Conservation (phyloP, 2,113 vertebrate genomes). For the Corythornis cristatus region DNA sequence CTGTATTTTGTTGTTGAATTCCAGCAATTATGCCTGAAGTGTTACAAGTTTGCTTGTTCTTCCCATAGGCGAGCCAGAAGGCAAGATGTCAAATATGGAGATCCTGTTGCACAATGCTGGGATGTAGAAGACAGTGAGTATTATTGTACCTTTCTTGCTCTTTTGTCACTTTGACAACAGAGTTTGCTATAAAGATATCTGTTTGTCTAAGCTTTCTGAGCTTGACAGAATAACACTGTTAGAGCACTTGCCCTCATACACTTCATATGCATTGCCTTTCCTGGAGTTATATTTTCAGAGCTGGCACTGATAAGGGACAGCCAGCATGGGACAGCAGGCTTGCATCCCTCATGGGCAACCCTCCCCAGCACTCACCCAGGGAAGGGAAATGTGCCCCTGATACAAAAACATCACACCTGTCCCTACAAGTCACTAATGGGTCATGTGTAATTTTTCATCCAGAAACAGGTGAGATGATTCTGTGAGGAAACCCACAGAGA, state of each 20-base stretch:
- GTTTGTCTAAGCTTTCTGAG: background rate
- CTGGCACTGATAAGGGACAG: background rate
- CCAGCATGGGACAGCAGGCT: background rate
- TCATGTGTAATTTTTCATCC: background rate
- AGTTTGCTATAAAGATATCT: background rate
- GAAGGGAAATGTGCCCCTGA: background rate
- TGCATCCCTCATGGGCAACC: accelerated
- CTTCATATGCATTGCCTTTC: background rate
- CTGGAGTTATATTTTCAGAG: background rate
- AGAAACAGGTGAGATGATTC: background rate
- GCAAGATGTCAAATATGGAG: slow-evolving; percentile 96
- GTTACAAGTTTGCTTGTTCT: slow-evolving; percentile 48
- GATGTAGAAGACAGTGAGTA: slow-evolving; percentile 92
- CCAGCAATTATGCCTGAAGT: slow-evolving; percentile 18
- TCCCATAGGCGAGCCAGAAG: slow-evolving; percentile 88
- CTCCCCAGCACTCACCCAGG: background rate
- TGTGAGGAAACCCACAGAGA: accelerated
- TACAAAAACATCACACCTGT: accelerated
- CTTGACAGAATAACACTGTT: background rate
- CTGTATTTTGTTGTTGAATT: slow-evolving; percentile 35
- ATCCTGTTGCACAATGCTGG: slow-evolving; percentile 95
- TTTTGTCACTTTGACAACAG: background rate
- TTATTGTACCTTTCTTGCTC: slow-evolving; percentile 5
- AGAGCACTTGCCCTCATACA: background rate
- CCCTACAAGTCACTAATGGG: background rate